Evolutionary conservation across 2,113 vertebrate genomes (phyloP).

Genomic region (Budorcas taxicolor): DNA sequence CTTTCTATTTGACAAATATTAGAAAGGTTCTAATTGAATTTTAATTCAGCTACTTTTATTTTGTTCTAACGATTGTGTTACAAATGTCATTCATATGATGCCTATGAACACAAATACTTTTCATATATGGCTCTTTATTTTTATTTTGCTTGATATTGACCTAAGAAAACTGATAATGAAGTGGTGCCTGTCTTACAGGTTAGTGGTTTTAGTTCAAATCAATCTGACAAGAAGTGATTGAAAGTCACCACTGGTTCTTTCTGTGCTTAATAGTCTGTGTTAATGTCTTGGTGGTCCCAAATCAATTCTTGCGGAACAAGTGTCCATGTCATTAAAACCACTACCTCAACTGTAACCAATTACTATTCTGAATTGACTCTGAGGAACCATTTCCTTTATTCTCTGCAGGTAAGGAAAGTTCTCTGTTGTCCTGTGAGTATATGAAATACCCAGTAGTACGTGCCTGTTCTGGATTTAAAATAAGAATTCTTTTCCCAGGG

Average conservation of each 20-base stretch:
- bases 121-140: slow-evolving; percentile 17
- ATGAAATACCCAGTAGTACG: background rate
- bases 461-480: background rate
- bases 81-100: slow-evolving; percentile 41
- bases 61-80: slow-evolving; percentile 27
- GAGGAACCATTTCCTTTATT: background rate
- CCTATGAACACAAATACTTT: slow-evolving; percentile 1
- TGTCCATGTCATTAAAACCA: slow-evolving; percentile 40
- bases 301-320: slow-evolving; percentile 14
- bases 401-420: background rate
- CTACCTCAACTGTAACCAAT: background rate
- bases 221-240: slow-evolving; percentile 19
- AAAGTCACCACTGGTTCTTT: background rate
- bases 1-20: slow-evolving; percentile 48
- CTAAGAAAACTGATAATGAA: slow-evolving; percentile 38
- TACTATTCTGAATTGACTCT: background rate
- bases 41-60: slow-evolving; percentile 42
- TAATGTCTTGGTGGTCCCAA: background rate
- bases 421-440: background rate
- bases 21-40: slow-evolving; percentile 19
- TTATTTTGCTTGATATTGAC: slow-evolving; percentile 42
- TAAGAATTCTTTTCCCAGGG: background rate
- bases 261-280: slow-evolving; percentile 14
- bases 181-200: background rate
- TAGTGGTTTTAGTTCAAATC: slow-evolving; percentile 24